These are phyloP conservation scores for Mesocricetus auratus DNA, from an alignment of 2,113 vertebrate genomes.

Conservation along the genomic window DNA sequence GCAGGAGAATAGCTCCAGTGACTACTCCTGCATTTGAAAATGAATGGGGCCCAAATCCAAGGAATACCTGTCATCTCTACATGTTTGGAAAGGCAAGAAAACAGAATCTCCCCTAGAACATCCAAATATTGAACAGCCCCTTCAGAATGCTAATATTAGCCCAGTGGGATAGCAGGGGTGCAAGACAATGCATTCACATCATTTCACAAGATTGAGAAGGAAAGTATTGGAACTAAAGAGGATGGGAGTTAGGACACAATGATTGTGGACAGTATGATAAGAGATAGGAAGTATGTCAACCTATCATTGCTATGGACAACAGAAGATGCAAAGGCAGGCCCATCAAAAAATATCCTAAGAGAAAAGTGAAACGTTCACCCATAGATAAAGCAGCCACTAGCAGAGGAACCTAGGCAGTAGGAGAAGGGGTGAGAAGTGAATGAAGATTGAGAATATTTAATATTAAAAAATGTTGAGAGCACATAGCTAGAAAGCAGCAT, in stretches of 20 bases:
- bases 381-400: not conserved
- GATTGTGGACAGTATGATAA: fast-evolving
- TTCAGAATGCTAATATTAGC: not conserved
- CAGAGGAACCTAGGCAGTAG: not conserved
- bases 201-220: not conserved
- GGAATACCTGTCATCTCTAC: not conserved
- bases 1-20: not conserved
- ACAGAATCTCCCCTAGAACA: not conserved
- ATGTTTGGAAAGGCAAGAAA: not conserved
- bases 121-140: not conserved
- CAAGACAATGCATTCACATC: not conserved
- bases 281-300: not conserved
- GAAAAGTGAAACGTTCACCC: not conserved
- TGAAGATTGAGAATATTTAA: not conserved
- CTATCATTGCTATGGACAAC: not conserved
- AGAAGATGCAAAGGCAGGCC: not conserved
- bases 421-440: not conserved
- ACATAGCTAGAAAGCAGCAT: not conserved
- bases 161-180: not conserved
- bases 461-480: not conserved
- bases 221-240: not conserved
- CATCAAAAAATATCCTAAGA: not conserved
- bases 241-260: no score
- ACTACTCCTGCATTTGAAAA: not conserved
- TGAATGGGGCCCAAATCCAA: not conserved